Evolutionary conservation across 2,113 vertebrate genomes (phyloP).

Genomic region (Ailurus styani): DNA sequence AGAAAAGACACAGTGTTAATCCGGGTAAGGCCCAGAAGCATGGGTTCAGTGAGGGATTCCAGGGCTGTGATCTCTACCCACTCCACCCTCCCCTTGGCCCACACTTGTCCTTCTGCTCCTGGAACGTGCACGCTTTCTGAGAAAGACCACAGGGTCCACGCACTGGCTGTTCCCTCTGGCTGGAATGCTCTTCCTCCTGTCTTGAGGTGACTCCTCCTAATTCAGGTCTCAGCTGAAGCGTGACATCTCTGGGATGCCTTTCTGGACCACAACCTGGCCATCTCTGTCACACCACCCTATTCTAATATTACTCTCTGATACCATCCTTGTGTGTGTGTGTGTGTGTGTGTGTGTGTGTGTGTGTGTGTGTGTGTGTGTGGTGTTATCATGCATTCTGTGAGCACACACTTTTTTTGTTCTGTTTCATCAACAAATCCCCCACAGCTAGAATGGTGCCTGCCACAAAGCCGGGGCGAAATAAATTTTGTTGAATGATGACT

Average conservation of each 20-base stretch:
- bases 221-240: not conserved
- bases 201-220: not conserved
- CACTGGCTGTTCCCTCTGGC: not conserved
- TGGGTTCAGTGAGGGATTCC: not conserved
- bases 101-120: not conserved
- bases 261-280: not conserved
- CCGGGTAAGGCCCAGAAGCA: not conserved
- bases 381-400: not conserved
- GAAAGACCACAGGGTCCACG: not conserved
- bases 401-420: not conserved
- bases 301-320: not conserved
- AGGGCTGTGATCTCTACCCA: accelerated
- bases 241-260: not conserved
- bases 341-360: not conserved
- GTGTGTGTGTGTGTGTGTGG: not conserved
- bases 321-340: not conserved
- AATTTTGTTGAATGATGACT: not conserved
- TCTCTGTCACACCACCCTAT: not conserved
- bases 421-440: not conserved
- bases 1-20: constrained; percentile 40
- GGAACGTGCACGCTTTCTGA: not conserved
- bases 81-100: accelerated
- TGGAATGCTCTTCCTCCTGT: not conserved
- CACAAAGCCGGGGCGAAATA: not conserved
- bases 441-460: not conserved